phyloP scores from a whole-genome alignment of 2,888 invertebrate species.

The Himalopsyche kuldschensis region DNA sequence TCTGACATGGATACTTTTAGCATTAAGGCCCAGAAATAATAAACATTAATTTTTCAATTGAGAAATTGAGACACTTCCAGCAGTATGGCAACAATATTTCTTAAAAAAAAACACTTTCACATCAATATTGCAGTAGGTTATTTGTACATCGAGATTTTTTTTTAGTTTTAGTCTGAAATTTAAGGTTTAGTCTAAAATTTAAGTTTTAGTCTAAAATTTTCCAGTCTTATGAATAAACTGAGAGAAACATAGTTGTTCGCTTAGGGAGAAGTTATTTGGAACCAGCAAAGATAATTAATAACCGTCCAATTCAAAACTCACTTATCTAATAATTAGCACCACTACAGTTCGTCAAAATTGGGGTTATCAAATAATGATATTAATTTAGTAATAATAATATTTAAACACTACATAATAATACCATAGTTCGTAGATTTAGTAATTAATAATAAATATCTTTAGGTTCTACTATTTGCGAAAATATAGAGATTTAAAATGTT shows the following conservation, averaged over 20 bases:
- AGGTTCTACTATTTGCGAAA: not conserved
- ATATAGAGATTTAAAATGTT: not conserved
- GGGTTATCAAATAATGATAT: not conserved
- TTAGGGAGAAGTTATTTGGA: not conserved
- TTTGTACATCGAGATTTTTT: not conserved
- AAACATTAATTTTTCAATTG: no score
- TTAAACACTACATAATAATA: not conserved
- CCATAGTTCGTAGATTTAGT: not conserved
- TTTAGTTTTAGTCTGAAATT: no score
- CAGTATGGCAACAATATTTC: no score
- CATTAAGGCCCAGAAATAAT: no score
- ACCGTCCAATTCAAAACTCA: not conserved
- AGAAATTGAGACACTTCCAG: no score
- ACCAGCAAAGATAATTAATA: not conserved
- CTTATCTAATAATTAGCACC: constrained; percentile 26
- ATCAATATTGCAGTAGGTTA: not conserved
- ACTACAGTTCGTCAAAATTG: constrained; percentile 12
- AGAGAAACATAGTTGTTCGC: not conserved
- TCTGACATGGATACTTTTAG: no score
- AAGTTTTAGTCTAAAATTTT: no score
- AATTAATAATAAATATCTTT: not conserved
- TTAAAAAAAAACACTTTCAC: not conserved
- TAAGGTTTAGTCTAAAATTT: no score
- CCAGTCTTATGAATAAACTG: no score
- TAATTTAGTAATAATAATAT: not conserved